These are phyloP conservation scores for Paelopatides confundens DNA, from an alignment of 53 echinoderm and acorn worm species.

Conservation along the genomic window DNA sequence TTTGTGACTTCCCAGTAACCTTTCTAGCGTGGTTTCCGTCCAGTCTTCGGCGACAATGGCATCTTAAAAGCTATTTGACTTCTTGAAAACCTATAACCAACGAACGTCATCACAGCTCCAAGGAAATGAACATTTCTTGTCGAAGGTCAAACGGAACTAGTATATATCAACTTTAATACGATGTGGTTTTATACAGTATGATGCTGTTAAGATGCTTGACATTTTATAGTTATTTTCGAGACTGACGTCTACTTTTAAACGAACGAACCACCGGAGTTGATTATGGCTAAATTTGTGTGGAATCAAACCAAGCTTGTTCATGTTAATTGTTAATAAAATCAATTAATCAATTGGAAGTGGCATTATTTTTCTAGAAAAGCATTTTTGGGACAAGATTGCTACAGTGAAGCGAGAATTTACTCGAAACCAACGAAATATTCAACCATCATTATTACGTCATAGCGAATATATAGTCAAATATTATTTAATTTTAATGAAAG, in stretches of 20 bases:
- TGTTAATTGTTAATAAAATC: no score
- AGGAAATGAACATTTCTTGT: not conserved
- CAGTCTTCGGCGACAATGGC: not conserved
- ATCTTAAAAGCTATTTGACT: constrained; percentile 43
- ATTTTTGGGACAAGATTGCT: no score
- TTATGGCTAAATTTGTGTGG: no score
- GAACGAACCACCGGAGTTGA: no score
- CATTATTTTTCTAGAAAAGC: no score
- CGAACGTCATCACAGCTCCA: not conserved
- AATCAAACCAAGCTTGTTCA: no score
- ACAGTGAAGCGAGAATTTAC: no score
- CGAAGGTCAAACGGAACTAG: not conserved
- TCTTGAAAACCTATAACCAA: not conserved
- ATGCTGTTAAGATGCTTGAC: not conserved
- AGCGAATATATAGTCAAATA: no score
- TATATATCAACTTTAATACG: not conserved
- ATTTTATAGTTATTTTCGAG: not conserved
- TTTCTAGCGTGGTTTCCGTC: not conserved
- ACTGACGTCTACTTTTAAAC: not conserved
- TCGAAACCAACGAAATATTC: no score
- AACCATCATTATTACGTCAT: no score
- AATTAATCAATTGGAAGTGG: no score
- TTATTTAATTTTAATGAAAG: no score
- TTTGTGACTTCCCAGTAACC: constrained; percentile 3
- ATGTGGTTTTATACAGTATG: not conserved